Conservation (phyloP, 2,888 invertebrate genomes). For the Tetranychus piercei region DNA sequence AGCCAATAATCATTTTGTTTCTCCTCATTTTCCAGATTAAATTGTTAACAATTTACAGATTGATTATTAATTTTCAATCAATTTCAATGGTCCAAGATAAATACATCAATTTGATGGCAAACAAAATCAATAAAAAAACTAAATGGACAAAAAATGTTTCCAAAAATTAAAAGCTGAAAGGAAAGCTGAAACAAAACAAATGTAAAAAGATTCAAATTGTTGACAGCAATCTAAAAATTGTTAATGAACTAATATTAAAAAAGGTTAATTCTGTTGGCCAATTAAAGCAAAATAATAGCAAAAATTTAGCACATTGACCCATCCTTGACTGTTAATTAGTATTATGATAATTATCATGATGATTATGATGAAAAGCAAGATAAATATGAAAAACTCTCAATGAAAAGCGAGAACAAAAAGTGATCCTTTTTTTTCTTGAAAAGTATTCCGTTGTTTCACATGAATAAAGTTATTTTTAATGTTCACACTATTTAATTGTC, state of each 20-base stretch:
- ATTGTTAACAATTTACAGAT: not conserved
- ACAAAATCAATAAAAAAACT: too few species aligned
- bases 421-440: too few species aligned
- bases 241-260: not conserved
- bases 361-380: not conserved
- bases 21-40: not conserved
- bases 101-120: too few species aligned
- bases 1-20: not conserved
- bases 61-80: not conserved
- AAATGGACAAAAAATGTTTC: too few species aligned
- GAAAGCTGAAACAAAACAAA: too few species aligned
- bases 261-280: not conserved
- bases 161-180: too few species aligned
- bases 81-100: not conserved
- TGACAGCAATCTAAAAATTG: not conserved
- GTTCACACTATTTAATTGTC: too few species aligned
- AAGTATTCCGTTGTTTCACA: too few species aligned
- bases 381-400: not conserved
- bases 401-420: too few species aligned
- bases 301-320: not conserved
- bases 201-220: too few species aligned
- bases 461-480: too few species aligned
- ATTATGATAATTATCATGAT: not conserved
- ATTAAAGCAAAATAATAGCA: not conserved
- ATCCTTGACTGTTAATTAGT: not conserved